Base-by-base conservation (phyloP, 2,113 vertebrate genomes). In the Pluvialis apricaria region DNA sequence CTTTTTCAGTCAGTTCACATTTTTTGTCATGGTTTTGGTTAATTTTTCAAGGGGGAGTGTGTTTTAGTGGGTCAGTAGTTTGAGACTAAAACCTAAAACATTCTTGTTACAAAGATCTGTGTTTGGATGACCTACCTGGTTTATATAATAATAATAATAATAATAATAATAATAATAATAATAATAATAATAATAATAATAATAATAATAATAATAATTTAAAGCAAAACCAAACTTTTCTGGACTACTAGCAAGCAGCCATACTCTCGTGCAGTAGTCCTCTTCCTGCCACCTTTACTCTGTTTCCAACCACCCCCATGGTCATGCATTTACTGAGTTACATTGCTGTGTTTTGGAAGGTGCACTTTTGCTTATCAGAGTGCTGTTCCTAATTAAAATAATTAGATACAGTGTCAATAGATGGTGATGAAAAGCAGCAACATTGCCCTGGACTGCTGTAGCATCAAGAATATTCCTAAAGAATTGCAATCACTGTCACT, bases 371-470 rank as follows among this genome's bases (percentile, higher is more conserved):
- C 47, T 25, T 40, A 19, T 61, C 47, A 26, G 44, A 72, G 11
- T 20, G 16, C 34, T 69, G 16, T 26, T 85, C 10, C 75, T 65
- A 78, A 92, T 73, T 77, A 84, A 75, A 88, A 82, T 80, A 69
- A 81, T 70, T 86, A 88, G 24, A 49, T 32, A 55, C 1, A 0
- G 11, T 40, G 40, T 76, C 78, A 87, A 72, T 29, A 93, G 82
- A 76, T 70, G 77, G 80, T 92, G 80, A 79, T 90, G 86, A 76
- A 86, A 66, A 86, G 86, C 72, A 94, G 38, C 61, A 72, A 16
- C 49, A 26, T 17, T 0, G 0, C 25, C 34, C 25, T 51, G 40
- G 38, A 51, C 45, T 71, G 52, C 42, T 61, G 11, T 18, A 90
- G 22, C 11, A 62, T 29, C 82, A 61, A 61, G 82, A 95, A 40